Percentiles rank a stretch among this genome's conserved stretches.
These are phyloP conservation scores for Protonibea diacanthus DNA, from an alignment of 2,797 vertebrate genomes.

Conservation along the genomic window DNA sequence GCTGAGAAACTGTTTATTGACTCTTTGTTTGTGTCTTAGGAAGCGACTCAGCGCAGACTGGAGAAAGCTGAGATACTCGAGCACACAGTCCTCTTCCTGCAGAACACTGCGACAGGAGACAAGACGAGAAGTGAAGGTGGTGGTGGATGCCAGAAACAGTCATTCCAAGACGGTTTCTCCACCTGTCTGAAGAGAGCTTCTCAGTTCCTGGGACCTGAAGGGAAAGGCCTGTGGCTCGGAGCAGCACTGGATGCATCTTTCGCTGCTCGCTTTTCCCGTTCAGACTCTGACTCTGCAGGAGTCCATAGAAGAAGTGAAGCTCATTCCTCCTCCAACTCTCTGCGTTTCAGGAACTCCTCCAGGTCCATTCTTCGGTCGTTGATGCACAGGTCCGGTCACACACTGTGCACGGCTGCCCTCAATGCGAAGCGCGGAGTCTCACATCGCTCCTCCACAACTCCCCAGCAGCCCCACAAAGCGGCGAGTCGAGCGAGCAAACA, in stretches of 20 bases:
- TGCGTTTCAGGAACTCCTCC: constrained; percentile 26
- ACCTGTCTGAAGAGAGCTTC: constrained; percentile 74
- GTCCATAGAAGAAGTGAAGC: neutral
- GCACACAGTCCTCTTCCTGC: constrained; percentile 83
- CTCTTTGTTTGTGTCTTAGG: constrained; percentile 66
- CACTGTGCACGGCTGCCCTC: neutral
- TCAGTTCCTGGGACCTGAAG: constrained; percentile 72
- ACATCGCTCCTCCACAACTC: neutral
- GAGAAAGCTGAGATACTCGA: constrained; percentile 89
- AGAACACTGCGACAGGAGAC: constrained; percentile 45
- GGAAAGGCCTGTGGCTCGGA: constrained; percentile 62
- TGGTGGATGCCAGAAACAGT: constrained; percentile 27
- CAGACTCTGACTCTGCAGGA: constrained; percentile 35
- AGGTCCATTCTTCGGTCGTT: constrained; percentile 40
- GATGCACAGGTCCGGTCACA: constrained; percentile 18
- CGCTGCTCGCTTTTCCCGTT: constrained; percentile 27
- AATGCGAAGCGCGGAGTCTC: neutral
- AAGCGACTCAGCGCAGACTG: constrained; percentile 80
- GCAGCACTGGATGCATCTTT: constrained; percentile 49
- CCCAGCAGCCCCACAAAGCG: constrained; percentile 18
- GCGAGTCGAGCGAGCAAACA: constrained; percentile 15
- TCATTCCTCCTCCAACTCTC: constrained; percentile 11
- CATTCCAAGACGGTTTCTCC: constrained; percentile 77
- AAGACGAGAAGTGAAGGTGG: constrained; percentile 8
- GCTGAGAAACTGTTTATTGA: neutral